Percentiles rank a stretch among this genome's conserved stretches.
Conservation (phyloP, 2,888 invertebrate genomes). For the Troides helena region DNA sequence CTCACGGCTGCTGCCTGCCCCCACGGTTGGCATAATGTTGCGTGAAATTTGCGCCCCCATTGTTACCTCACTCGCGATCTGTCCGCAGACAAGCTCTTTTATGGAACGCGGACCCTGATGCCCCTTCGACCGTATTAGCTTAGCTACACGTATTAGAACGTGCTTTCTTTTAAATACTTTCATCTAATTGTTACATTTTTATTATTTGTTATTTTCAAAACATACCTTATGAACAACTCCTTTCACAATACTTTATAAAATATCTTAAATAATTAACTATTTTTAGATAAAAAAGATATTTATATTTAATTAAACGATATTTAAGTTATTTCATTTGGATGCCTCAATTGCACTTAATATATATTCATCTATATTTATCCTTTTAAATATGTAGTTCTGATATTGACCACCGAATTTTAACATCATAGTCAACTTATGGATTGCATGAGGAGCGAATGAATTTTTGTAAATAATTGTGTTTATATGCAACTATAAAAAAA, state of each 20-base stretch:
- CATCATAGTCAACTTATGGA: too few relatives aligned
- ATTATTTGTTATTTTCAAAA: neutral
- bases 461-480: too few relatives aligned
- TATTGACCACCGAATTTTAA: too few relatives aligned
- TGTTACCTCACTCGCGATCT: conserved; percentile 62
- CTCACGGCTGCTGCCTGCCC: conserved; percentile 42
- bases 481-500: too few relatives aligned
- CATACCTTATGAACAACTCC: neutral
- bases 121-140: conserved; percentile 51
- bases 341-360: too few relatives aligned
- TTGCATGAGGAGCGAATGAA: too few relatives aligned
- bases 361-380: too few relatives aligned
- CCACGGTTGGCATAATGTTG: conserved; percentile 65
- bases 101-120: conserved; percentile 53
- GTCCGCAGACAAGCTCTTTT: conserved; percentile 49
- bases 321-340: too few relatives aligned
- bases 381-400: too few relatives aligned
- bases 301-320: too few relatives aligned
- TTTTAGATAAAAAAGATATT: too few relatives aligned
- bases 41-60: conserved; percentile 73
- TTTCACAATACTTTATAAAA: neutral
- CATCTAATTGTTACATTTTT: conserved; percentile 5
- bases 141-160: conserved; percentile 29
- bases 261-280: neutral
- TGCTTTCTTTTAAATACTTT: conserved; percentile 24